Percentiles rank a stretch among this genome's conserved stretches.
These are phyloP conservation scores for Sula dactylatra DNA, from an alignment of 2,113 vertebrate genomes.

Conservation along the genomic window DNA sequence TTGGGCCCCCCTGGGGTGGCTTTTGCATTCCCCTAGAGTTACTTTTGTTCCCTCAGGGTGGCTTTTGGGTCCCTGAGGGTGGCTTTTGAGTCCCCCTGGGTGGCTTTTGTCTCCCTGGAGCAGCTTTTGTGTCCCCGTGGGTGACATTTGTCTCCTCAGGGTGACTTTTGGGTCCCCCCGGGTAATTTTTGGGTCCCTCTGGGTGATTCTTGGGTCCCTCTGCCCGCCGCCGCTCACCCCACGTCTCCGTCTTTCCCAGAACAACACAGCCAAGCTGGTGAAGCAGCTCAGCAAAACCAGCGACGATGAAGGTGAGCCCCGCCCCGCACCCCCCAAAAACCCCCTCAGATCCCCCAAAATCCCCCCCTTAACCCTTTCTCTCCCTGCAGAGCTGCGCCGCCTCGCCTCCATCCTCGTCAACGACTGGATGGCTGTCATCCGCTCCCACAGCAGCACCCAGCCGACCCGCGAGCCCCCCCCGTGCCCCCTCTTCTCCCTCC, in stretches of 20 bases:
- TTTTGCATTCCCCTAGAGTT: neutral
- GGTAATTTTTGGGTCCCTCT: no score
- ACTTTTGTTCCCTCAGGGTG: no score
- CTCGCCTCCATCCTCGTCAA: conserved; percentile 89
- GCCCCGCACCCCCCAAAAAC: neutral
- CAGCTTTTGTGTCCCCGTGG: no score
- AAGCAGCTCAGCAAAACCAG: conserved; percentile 93
- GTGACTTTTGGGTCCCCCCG: neutral
- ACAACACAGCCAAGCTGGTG: conserved; percentile 95
- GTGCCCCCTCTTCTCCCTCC: no score
- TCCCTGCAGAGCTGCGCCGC: conserved; percentile 82
- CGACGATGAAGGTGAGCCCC: conserved; percentile 84
- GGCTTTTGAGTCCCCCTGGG: no score
- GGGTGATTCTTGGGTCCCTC: neutral
- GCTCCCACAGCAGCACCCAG: conserved; percentile 85
- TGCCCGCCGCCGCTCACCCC: neutral
- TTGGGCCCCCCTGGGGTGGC: neutral
- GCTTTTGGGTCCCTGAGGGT: no score
- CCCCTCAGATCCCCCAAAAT: no score
- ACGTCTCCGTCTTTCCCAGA: conserved; percentile 62
- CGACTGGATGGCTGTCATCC: conserved; percentile 94
- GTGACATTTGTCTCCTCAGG: neutral
- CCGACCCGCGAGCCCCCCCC: conserved; percentile 54
- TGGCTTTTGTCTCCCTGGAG: no score
- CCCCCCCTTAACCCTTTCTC: neutral